Evolutionary conservation across 2,113 vertebrate species (phyloP), one percentile per base, ranked within the genome.

Genomic region (Brachypteracias leptosomus): DNA sequence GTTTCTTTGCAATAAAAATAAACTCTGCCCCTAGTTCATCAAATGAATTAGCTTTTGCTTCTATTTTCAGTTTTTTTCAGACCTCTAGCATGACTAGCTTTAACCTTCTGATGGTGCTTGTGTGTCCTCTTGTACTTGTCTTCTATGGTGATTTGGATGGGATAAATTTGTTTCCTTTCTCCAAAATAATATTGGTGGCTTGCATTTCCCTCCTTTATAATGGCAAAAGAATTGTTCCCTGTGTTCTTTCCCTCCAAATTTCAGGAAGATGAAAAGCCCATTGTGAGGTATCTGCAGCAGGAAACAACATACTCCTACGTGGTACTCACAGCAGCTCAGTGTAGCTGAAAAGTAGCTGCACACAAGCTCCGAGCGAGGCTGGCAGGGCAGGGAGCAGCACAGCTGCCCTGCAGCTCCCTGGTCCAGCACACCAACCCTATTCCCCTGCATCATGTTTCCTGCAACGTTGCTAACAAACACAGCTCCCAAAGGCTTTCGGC

Each of bases 1-100:
- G 51, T 58, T 74, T 73, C 62, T 74, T 93, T 24, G 26, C 65
- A 80, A 63, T 47, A 57, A 80, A 96, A 95, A 95, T 66, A 95
- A 93, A 90, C 63, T 66, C 36, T 46, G n/a, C 79, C 66, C 72
- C 66, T 65, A 79, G 51, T 74, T 92, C 78, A 74, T 66, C n/a
- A 46, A 76, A 72, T 33, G 25, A 26, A 83, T 70, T 90, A 58
- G 17, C 15, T 70, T 94, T 88, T 83, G 46, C 49, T 47, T 86
- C 0, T 2, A 54, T 83, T 85, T 79, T 76, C 11, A 29, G 5
- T 0, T 61, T 75, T 88, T 76, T 85, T n/a, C 66, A 76, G 78
- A 49, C 10, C n/a, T 57, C 71, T 73, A 36, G n/a, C 40, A 31
- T 22, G 57, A 33, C 22, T 57, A 24, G 14, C 35, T 89, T 54